Base-by-base conservation (phyloP, 92 coral and sea anemone species). In the Epizoanthus rinbou region DNA sequence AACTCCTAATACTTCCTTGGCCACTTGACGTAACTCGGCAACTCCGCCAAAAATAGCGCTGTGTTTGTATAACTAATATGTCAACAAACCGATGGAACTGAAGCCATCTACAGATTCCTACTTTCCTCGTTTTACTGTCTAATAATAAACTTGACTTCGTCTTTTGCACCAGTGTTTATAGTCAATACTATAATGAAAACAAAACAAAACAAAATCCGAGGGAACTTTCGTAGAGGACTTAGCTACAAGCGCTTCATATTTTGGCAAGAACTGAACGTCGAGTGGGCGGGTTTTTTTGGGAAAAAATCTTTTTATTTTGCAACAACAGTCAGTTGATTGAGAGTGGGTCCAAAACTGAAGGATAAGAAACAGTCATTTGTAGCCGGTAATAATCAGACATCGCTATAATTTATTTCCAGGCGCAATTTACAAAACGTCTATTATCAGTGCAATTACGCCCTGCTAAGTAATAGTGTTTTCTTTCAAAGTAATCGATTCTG, bases 1-100 rank as follows among this genome's bases (percentile, higher is more conserved):
- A 78, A 43, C 59, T 41, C 25, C 47, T 39, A 78, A 78, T 62
- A 62, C 58, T 78, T 78, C 82, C 82, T 78, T 11, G 37, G 82
- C 56, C 58, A 2, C 33, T 39, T 78, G 82, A 16, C 82, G 82
- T 78, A 78, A 78, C 82, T 39, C 8, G 24, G 82, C 70, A 43
- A 78, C 69, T 39, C 57, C 5, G 52, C 11, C 63, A 62, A 78
- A 62, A 67, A 33, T 11, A 14, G 22, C 8, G 47, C 73, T 41
- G 22, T 37, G 39, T 33, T 60, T 23, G 41, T 54, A 62, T 62
- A 24, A 25, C 21, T 18, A 41, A 37, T 78, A 41, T 60, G 19
- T 78, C 71, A 41, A 62, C 58, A 76, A 25, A 37, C 39, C 37
- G 57, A 16, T 13, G 21, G 5, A 23, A 28, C 31, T 28, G 31